Evolutionary conservation across 2,113 vertebrate genomes (phyloP).

Genomic region (Poeciliopsis occidentalis): DNA sequence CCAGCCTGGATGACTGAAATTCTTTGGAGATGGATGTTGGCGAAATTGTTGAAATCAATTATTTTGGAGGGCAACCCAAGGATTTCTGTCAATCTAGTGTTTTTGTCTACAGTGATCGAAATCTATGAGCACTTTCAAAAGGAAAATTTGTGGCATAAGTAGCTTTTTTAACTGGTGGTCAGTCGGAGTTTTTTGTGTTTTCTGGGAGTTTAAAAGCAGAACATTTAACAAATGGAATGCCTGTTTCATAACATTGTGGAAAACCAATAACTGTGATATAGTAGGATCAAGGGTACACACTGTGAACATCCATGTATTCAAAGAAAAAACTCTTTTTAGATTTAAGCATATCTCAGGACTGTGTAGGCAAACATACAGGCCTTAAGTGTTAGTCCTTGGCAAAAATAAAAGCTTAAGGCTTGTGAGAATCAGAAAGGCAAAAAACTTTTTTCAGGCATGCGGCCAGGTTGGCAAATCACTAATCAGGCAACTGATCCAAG

Average conservation of each 20-base stretch:
- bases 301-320: background rate
- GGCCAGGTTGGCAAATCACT: slow-evolving; percentile 41
- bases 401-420: slow-evolving; percentile 20
- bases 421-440: slow-evolving; percentile 16
- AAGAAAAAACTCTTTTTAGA: slow-evolving; percentile 4
- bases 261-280: background rate
- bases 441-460: slow-evolving; percentile 33
- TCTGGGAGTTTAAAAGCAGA: background rate
- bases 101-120: too few relatives aligned
- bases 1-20: too few relatives aligned
- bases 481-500: slow-evolving; percentile 43
- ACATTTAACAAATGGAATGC: background rate
- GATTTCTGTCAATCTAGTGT: too few relatives aligned
- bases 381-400: background rate
- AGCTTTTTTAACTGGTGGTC: too few relatives aligned
- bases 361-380: background rate
- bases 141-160: too few relatives aligned
- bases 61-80: too few relatives aligned
- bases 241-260: background rate
- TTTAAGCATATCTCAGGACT: too few relatives aligned
- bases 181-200: too few relatives aligned
- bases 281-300: background rate
- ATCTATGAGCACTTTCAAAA: too few relatives aligned
- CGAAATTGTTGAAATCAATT: too few relatives aligned
- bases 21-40: too few relatives aligned